Evolutionary conservation across 2,797 vertebrate genomes (phyloP).

Genomic region (Sitta carolinensis): DNA sequence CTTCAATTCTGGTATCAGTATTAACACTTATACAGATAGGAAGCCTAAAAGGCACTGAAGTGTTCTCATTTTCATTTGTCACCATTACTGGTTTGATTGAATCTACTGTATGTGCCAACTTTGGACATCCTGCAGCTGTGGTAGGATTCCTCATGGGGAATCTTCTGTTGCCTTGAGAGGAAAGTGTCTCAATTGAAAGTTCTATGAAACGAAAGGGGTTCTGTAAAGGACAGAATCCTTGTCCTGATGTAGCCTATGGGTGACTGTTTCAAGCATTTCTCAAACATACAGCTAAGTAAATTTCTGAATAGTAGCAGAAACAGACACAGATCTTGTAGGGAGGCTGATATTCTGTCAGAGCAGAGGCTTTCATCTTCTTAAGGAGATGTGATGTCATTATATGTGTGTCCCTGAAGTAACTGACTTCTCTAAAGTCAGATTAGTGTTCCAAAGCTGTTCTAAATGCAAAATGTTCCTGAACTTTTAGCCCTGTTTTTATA

Average conservation of each 20-base stretch:
- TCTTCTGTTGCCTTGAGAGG: neutral
- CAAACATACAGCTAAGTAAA: neutral
- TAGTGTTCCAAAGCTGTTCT: neutral
- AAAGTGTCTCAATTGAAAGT: neutral
- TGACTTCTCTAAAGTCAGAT: neutral
- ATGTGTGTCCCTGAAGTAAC: neutral
- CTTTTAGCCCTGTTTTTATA: neutral
- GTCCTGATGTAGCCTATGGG: neutral
- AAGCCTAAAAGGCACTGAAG: constrained; percentile 42
- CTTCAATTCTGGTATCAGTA: constrained; percentile 78
- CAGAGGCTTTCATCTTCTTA: neutral
- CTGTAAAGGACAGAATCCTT: neutral
- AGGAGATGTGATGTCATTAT: neutral
- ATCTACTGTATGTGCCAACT: neutral
- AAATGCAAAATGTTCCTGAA: neutral
- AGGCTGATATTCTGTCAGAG: neutral
- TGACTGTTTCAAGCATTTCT: neutral
- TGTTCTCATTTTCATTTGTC: constrained; percentile 24
- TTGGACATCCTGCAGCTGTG: neutral
- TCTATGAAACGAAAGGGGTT: neutral
- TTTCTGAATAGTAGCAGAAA: constrained; percentile 60
- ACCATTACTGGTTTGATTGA: neutral
- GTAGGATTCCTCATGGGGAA: neutral
- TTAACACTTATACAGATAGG: constrained; percentile 60
- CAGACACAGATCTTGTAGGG: neutral